phyloP scores from a whole-genome alignment of 2,888 invertebrate species.

The Fabriciana adippe region DNA sequence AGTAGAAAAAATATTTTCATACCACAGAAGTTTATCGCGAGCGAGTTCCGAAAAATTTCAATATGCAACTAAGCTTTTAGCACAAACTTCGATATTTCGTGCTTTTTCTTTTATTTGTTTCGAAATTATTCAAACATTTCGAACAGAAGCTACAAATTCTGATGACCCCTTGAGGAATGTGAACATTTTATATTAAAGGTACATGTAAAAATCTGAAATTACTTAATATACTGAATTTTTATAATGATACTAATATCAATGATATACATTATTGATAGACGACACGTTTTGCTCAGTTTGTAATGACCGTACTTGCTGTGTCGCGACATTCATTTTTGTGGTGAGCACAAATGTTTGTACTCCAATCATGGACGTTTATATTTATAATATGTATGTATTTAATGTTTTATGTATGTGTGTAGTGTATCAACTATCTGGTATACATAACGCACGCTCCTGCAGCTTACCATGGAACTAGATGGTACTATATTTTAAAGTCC shows the following conservation, averaged over 20 bases:
- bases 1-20: conserved; percentile 20
- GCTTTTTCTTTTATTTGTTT: conserved; percentile 34
- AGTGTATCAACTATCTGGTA: no score
- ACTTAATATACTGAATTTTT: not conserved
- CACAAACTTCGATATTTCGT: conserved; percentile 32
- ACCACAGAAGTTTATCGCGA: conserved; percentile 25
- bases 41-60: conserved; percentile 32
- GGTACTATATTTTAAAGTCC: no score
- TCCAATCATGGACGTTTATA: no score
- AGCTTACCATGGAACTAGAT: no score
- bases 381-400: no score
- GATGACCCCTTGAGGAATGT: conserved; percentile 17
- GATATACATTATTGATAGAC: no score
- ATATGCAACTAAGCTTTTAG: conserved; percentile 37
- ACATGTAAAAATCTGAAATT: not conserved
- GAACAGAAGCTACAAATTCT: conserved; percentile 20
- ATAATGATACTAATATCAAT: not conserved
- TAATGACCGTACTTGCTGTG: no score
- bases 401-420: no score
- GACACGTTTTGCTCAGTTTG: no score
- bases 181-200: not conserved
- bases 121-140: conserved; percentile 38
- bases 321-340: no score
- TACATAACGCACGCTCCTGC: no score
- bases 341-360: no score